Evolutionary conservation across 2,888 invertebrate genomes (phyloP).

Genomic region (Cantharis nigra): DNA sequence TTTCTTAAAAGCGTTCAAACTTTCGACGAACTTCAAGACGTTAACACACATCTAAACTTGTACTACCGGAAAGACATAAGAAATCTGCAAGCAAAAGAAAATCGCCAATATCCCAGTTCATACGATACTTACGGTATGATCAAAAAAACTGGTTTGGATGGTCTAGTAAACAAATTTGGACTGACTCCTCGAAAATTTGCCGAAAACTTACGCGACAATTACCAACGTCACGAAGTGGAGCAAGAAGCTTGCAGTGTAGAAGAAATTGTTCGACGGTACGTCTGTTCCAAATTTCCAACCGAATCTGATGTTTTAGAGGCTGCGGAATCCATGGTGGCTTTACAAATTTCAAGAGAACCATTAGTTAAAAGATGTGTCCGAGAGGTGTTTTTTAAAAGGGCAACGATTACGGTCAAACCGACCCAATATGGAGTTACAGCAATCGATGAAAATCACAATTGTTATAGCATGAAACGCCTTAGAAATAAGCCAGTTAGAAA

Average conservation of each 20-base stretch:
- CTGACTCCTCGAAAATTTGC: slow-evolving; percentile 93
- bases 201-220: slow-evolving; percentile 94
- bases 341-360: slow-evolving; percentile 91
- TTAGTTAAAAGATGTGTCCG: slow-evolving; percentile 82
- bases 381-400: slow-evolving; percentile 86
- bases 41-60: slow-evolving; percentile 89
- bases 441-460: slow-evolving; percentile 93
- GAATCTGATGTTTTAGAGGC: slow-evolving; percentile 86
- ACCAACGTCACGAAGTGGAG: slow-evolving; percentile 92
- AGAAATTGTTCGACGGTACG: slow-evolving; percentile 80
- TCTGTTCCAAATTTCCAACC: slow-evolving; percentile 68
- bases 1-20: slow-evolving; percentile 77
- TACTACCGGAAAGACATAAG: slow-evolving; percentile 87
- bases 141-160: slow-evolving; percentile 80
- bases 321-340: slow-evolving; percentile 91
- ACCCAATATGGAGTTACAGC: slow-evolving; percentile 92
- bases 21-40: slow-evolving; percentile 89
- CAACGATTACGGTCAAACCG: slow-evolving; percentile 78
- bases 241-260: slow-evolving; percentile 85
- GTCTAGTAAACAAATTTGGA: slow-evolving; percentile 89
- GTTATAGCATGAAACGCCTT: slow-evolving; percentile 86
- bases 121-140: slow-evolving; percentile 90
- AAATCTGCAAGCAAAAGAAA: slow-evolving; percentile 77
- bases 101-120: slow-evolving; percentile 81
- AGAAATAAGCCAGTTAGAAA: slow-evolving; percentile 91